A percentile compares a stretch with the other conserved stretches of the same genome.
Conservation (phyloP, 2,113 vertebrate genomes). For the Paramormyrops kingsleyae region DNA sequence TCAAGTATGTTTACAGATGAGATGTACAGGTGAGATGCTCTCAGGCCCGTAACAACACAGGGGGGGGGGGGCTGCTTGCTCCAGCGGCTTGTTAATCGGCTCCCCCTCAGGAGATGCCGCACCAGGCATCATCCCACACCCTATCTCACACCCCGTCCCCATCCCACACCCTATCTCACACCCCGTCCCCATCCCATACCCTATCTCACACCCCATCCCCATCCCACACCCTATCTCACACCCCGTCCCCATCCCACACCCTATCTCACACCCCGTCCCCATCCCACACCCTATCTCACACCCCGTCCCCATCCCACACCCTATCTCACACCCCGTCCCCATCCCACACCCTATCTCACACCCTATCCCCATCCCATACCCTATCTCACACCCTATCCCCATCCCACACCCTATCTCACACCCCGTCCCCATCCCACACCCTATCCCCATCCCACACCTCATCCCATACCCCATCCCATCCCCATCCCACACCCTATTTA, state of each 20-base stretch:
- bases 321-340: not conserved
- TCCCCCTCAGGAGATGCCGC: not conserved
- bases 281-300: too few relatives aligned
- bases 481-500: not conserved
- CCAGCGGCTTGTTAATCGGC: too few relatives aligned
- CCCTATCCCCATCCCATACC: not conserved
- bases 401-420: too few relatives aligned
- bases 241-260: not conserved
- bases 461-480: not conserved
- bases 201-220: too few relatives aligned
- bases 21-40: not conserved
- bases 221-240: not conserved
- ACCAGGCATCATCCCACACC: not conserved
- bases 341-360: too few relatives aligned
- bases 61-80: too few relatives aligned
- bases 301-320: not conserved
- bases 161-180: too few relatives aligned
- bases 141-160: not conserved
- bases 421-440: too few relatives aligned
- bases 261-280: too few relatives aligned
- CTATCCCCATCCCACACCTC: not conserved
- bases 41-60: not conserved
- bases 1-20: not conserved
- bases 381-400: not conserved
- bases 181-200: too few relatives aligned